Percentiles rank a stretch among this genome's conserved stretches.
Evolutionary conservation across 2,113 vertebrate genomes (phyloP).

Genomic region (Campylomormyrus tamandua): DNA sequence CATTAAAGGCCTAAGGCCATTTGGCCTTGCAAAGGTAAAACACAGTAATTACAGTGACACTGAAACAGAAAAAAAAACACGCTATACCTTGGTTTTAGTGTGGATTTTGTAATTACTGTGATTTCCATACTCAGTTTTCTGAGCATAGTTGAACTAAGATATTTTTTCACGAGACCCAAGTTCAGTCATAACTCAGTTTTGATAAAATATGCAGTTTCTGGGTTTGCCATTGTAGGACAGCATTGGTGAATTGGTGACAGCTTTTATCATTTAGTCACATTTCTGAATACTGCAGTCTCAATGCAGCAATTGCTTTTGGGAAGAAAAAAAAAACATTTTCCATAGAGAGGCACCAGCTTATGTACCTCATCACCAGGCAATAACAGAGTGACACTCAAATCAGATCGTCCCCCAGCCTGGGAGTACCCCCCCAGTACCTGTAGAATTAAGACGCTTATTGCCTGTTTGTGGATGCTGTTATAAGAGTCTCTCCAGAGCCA

Average conservation of each 20-base stretch:
- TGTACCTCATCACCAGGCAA: slow-evolving; percentile 20
- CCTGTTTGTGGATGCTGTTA: slow-evolving; percentile 29
- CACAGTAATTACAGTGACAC: not conserved
- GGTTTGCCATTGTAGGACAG: not conserved
- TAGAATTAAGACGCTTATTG: slow-evolving; percentile 29
- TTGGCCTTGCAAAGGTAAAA: not conserved
- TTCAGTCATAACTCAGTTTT: not conserved
- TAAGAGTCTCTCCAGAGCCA: slow-evolving; percentile 18
- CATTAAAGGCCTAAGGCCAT: not conserved
- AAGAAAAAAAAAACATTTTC: slow-evolving; percentile 18
- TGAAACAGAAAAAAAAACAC: not conserved
- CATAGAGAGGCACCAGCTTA: slow-evolving; percentile 17
- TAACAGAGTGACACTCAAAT: slow-evolving; percentile 29
- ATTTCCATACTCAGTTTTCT: not conserved
- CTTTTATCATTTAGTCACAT: not conserved
- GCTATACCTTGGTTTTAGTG: not conserved
- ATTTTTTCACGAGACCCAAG: not conserved
- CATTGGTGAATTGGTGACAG: not conserved
- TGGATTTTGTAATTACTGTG: not conserved
- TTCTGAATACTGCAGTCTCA: not conserved
- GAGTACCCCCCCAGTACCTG: slow-evolving; percentile 22
- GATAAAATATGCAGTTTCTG: not conserved
- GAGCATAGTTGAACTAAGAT: not conserved
- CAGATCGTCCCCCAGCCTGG: slow-evolving; percentile 19
- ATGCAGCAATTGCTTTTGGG: not conserved